Conservation (phyloP, 2,888 invertebrate genomes). For the Patella caerulea region DNA sequence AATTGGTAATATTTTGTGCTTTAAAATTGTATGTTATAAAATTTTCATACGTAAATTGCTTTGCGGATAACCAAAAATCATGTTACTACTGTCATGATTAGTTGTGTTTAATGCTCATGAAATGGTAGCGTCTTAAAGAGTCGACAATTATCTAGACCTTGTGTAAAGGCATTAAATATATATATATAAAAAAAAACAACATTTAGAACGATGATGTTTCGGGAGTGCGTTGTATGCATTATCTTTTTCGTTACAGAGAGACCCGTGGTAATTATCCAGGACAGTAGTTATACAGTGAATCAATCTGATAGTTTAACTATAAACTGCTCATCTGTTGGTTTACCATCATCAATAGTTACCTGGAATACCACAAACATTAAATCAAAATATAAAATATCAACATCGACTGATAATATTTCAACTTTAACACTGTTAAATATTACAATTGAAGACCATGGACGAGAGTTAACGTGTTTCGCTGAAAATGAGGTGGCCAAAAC, state of each 20-base stretch:
- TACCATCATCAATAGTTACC: conserved; percentile 35
- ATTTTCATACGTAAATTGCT: too few relatives aligned
- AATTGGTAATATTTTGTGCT: too few relatives aligned
- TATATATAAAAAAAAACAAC: too few relatives aligned
- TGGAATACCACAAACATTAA: conserved; percentile 40
- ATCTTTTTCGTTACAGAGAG: conserved; percentile 16
- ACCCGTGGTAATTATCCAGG: conserved; percentile 34
- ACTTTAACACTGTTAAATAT: conserved; percentile 36
- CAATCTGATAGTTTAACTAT: conserved; percentile 30
- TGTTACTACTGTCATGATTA: too few relatives aligned
- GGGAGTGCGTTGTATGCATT: too few relatives aligned
- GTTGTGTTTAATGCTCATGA: too few relatives aligned
- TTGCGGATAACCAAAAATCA: too few relatives aligned
- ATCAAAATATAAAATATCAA: conserved; percentile 30
- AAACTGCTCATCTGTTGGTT: conserved; percentile 38
- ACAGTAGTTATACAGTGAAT: conserved; percentile 31
- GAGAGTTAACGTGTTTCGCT: conserved; percentile 38
- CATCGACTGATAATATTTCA: conserved; percentile 21
- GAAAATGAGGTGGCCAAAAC: conserved; percentile 40
- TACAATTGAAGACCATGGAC: conserved; percentile 41
- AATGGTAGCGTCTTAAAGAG: too few relatives aligned
- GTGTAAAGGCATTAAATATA: too few relatives aligned
- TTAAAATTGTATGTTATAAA: too few relatives aligned
- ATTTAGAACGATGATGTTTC: too few relatives aligned
- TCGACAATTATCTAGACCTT: background rate